Conservation (phyloP, 2,113 vertebrate genomes). For the Cebidichthys violaceus region DNA sequence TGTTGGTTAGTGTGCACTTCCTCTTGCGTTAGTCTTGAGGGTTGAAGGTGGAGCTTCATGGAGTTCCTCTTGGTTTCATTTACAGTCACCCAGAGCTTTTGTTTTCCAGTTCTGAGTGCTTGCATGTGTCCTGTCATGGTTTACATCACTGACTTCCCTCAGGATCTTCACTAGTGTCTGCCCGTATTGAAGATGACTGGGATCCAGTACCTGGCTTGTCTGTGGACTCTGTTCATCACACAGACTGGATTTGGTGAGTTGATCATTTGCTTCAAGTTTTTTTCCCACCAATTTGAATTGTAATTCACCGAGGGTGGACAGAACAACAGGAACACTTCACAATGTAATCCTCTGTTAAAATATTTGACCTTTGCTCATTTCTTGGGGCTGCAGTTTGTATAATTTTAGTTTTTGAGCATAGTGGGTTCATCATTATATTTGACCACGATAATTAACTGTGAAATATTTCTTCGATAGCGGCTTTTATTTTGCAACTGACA, state of each 20-base stretch:
- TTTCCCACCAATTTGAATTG: background rate
- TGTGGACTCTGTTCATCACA: constrained; percentile 48
- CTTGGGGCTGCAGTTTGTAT: background rate
- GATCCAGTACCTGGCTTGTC: constrained; percentile 7
- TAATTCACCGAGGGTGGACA: background rate
- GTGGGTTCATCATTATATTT: background rate
- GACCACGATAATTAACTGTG: background rate
- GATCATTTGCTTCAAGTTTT: background rate
- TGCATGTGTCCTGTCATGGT: constrained; percentile 45
- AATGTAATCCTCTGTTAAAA: background rate
- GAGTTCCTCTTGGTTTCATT: constrained; percentile 69
- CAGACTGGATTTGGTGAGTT: constrained; percentile 63
- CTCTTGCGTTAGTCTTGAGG: constrained; percentile 49
- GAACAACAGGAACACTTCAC: background rate
- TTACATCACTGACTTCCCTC: background rate
- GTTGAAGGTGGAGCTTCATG: constrained; percentile 71
- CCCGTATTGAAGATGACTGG: constrained; percentile 25
- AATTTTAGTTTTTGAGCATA: background rate
- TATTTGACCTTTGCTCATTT: background rate
- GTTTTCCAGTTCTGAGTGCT: background rate
- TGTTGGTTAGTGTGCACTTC: constrained; percentile 22
- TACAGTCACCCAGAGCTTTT: constrained; percentile 20
- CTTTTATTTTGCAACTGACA: background rate
- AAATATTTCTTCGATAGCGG: background rate
- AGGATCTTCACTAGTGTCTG: background rate